Evolutionary conservation across 2,797 vertebrate species (phyloP).

Genomic region (Phrynocephalus vlangalii): DNA sequence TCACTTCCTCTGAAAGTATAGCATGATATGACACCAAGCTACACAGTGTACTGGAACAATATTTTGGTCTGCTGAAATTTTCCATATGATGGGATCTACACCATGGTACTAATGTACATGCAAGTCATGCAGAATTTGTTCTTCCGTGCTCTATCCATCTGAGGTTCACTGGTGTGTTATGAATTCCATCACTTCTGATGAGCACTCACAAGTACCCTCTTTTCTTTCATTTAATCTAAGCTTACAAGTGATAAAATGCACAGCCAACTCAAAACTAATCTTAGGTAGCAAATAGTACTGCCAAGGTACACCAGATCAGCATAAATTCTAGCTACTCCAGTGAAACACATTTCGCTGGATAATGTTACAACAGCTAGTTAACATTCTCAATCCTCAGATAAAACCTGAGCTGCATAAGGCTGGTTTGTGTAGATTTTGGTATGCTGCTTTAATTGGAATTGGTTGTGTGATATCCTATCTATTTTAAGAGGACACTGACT

Average conservation of each 20-base stretch:
- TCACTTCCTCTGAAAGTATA: background rate
- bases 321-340: background rate
- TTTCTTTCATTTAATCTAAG: slow-evolving; percentile 4
- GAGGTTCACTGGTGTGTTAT: background rate
- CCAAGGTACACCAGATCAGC: background rate
- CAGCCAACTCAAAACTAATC: background rate
- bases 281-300: background rate
- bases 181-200: background rate
- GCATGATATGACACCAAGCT: background rate
- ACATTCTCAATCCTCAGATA: background rate
- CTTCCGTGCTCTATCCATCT: background rate
- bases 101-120: background rate
- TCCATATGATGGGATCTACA: slow-evolving; percentile 7
- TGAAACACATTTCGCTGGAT: background rate
- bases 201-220: background rate
- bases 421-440: background rate
- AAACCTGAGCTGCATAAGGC: background rate
- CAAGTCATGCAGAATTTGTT: background rate
- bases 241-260: background rate
- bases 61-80: slow-evolving; percentile 20
- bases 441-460: background rate
- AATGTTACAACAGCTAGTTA: background rate
- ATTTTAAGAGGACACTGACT: background rate
- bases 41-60: background rate
- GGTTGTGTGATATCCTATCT: background rate